Evolutionary conservation across 1,140 invertebrate species (phyloP).

Genomic region (Dicyema japonicum): DNA sequence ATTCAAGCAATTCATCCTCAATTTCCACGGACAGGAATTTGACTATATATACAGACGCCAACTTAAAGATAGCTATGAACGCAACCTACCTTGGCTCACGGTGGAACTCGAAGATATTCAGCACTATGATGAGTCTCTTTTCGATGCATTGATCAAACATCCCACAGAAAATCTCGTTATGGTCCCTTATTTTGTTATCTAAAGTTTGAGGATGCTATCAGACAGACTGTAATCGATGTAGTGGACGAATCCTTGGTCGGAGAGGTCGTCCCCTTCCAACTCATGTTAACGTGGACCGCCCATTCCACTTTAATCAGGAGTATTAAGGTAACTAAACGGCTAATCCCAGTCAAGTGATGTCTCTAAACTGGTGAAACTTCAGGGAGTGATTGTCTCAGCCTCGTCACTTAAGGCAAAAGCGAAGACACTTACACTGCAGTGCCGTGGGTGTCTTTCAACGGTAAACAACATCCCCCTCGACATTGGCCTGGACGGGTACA

Average conservation of each 20-base stretch:
- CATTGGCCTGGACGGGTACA: slow-evolving; percentile 73
- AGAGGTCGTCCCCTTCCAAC: slow-evolving; percentile 61
- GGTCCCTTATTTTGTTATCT: slow-evolving; percentile 15
- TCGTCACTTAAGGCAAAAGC: slow-evolving; percentile 74
- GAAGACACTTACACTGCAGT: slow-evolving; percentile 68
- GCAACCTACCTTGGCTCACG: too few relatives aligned
- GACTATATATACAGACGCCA: too few relatives aligned
- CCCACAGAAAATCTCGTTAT: slow-evolving; percentile 64
- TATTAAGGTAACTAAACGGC: slow-evolving; percentile 34
- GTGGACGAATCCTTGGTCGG: slow-evolving; percentile 52
- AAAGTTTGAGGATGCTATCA: slow-evolving; percentile 70
- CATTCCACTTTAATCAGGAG: slow-evolving; percentile 43
- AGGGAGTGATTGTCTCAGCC: slow-evolving; percentile 70
- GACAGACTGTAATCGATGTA: slow-evolving; percentile 76
- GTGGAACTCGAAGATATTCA: slow-evolving; percentile 68
- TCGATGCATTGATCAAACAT: slow-evolving; percentile 57
- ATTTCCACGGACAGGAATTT: too few relatives aligned
- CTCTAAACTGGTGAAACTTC: slow-evolving; percentile 60
- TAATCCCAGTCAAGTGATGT: slow-evolving; percentile 48
- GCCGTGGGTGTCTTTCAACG: slow-evolving; percentile 54
- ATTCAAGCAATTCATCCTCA: too few relatives aligned
- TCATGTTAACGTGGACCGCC: slow-evolving; percentile 48
- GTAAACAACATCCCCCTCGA: slow-evolving; percentile 59
- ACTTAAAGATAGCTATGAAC: too few relatives aligned
- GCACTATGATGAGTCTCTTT: slow-evolving; percentile 70